Evolutionary conservation across 2,797 vertebrate species (phyloP).

Genomic region (Gila robusta): DNA sequence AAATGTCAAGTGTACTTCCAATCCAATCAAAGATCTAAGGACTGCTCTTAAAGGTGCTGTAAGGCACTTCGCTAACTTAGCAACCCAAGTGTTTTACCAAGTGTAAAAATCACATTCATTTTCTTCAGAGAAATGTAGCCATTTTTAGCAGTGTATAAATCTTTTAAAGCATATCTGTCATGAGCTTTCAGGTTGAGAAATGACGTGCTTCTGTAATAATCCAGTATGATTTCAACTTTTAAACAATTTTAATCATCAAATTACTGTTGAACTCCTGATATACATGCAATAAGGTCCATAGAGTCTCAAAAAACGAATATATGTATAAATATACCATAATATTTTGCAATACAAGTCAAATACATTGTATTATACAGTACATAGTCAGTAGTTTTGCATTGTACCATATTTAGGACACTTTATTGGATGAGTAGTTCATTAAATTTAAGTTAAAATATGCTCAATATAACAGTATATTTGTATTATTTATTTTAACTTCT

Average conservation of each 20-base stretch:
- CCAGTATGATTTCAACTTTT: not conserved
- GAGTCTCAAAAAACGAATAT: not conserved
- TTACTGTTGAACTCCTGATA: not conserved
- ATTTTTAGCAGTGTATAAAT: not conserved
- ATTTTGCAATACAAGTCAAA: not conserved
- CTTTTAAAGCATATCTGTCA: not conserved
- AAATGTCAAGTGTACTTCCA: constrained; percentile 24
- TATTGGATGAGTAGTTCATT: not conserved
- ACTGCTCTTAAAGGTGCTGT: not conserved
- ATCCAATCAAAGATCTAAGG: constrained; percentile 36
- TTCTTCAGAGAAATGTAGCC: not conserved
- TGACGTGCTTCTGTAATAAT: not conserved
- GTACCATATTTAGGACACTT: not conserved
- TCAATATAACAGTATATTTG: not conserved
- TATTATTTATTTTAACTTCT: not conserved
- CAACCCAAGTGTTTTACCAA: not conserved
- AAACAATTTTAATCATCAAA: not conserved
- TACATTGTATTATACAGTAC: not conserved
- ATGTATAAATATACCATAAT: not conserved
- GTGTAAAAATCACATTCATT: not conserved
- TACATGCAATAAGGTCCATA: not conserved
- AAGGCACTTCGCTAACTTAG: not conserved
- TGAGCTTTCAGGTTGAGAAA: not conserved
- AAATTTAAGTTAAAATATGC: not conserved
- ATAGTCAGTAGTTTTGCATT: not conserved